Percentiles rank a stretch among this genome's conserved stretches.
These are phyloP conservation scores for Malurus splendens DNA, from an alignment of 2,797 vertebrate species.

Conservation along the genomic window DNA sequence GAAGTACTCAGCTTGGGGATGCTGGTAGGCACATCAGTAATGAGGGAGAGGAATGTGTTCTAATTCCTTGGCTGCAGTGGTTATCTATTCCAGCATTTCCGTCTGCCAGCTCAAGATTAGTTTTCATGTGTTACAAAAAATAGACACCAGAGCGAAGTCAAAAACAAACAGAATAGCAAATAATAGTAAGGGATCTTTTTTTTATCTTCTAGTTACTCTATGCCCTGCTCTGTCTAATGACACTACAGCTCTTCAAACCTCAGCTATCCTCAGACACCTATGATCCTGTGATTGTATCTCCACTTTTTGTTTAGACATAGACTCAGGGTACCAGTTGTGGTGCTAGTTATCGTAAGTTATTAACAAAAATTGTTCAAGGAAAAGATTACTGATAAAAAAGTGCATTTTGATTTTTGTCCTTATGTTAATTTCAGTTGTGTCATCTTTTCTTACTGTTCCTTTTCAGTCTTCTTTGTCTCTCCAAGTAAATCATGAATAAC, in stretches of 20 bases:
- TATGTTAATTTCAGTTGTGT: background rate
- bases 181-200: background rate
- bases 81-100: slow-evolving; percentile 9
- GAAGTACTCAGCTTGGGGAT: background rate
- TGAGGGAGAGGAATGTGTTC: background rate
- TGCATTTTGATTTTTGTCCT: background rate
- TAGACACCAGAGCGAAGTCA: slow-evolving; percentile 1
- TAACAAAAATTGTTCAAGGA: background rate
- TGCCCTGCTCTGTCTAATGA: background rate
- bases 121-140: slow-evolving; percentile 21
- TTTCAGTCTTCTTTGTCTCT: background rate
- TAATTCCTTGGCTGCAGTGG: background rate
- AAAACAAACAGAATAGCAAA: slow-evolving; percentile 14
- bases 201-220: background rate
- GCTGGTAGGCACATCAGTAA: slow-evolving; percentile 15
- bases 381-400: background rate
- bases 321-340: background rate
- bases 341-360: background rate
- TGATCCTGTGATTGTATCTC: background rate
- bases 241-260: background rate
- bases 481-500: background rate
- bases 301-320: background rate
- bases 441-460: background rate
- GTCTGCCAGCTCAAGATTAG: background rate
- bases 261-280: background rate